Base-by-base conservation (phyloP, 2,797 vertebrate genomes). In the Etheostoma nigrum region DNA sequence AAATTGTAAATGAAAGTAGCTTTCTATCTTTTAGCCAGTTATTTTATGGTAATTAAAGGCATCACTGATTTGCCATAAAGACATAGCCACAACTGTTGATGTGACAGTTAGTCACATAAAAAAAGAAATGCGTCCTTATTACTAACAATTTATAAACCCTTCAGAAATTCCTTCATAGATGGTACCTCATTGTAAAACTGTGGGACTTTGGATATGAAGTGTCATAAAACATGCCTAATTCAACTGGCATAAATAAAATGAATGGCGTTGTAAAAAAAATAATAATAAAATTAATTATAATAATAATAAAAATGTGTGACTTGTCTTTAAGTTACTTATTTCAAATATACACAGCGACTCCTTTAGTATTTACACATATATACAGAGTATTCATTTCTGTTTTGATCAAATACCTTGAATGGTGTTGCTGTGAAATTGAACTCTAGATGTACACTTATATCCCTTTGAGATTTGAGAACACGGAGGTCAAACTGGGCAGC, bases 291-390 rank as follows among this genome's bases (percentile, higher is more conserved):
- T 59, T 81, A 78, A 76, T 72, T 6, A 91, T 61, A 93, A 93
- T 73, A 93, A 94, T 85, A 92, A 93, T 91, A 92, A 94, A 94
- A 92, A 94, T 94, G 93, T 95, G 95, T 96, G 95, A 96, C 96
- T 96, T 92, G 91, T 96, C 95, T 96, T 96, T 97, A 97, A 96
- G 91, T 99, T 97, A 98, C 96, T 97, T 96, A 98, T 97, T 94
- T 98, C 98, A 98, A 98, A 99, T 99, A 98, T 98, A 99, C 98
- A 99, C 97, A 98, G 96, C 94, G 97, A 97, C 97, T 97, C 96
- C 95, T 97, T 98, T 97, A 96, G 95, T 99, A 98, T 99, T 93
- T 99, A 99, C 97, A 94, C 93, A 94, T 99, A 96, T 98, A 96
- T 97, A 96, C 93, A 95, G 81, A 91, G 95, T 94, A 92, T 84